Conservation (phyloP, 2,113 vertebrate genomes). For the Albula goreensis region DNA sequence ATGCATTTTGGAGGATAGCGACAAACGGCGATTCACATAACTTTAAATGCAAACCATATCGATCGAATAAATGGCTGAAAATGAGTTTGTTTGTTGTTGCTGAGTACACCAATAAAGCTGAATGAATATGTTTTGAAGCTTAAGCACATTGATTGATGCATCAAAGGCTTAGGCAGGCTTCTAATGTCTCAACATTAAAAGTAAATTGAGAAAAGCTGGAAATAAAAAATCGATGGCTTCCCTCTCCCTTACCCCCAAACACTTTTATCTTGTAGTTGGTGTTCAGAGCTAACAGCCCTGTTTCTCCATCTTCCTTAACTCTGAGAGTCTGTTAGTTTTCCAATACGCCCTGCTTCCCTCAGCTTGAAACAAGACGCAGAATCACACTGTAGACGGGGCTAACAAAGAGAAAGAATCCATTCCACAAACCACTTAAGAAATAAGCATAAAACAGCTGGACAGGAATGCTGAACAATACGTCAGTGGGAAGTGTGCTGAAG, state of each 20-base stretch:
- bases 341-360: neutral
- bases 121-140: conserved; percentile 19
- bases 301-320: neutral
- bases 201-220: conserved; percentile 22
- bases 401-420: neutral
- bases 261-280: neutral
- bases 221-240: conserved; percentile 27
- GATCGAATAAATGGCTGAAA: neutral
- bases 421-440: neutral
- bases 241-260: neutral
- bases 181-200: conserved; percentile 33
- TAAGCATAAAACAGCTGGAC: neutral
- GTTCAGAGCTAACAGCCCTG: neutral
- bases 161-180: conserved; percentile 26
- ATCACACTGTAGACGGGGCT: neutral
- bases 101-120: conserved; percentile 49
- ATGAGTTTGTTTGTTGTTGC: conserved; percentile 42
- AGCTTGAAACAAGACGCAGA: neutral
- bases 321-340: neutral
- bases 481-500: neutral
- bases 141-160: conserved; percentile 35
- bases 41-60: neutral
- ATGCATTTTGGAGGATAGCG: no score
- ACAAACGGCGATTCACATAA: neutral
- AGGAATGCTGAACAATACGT: neutral